These are phyloP conservation scores for Bolborhynchus lineola DNA, from an alignment of 2,113 vertebrate species.

Conservation along the genomic window DNA sequence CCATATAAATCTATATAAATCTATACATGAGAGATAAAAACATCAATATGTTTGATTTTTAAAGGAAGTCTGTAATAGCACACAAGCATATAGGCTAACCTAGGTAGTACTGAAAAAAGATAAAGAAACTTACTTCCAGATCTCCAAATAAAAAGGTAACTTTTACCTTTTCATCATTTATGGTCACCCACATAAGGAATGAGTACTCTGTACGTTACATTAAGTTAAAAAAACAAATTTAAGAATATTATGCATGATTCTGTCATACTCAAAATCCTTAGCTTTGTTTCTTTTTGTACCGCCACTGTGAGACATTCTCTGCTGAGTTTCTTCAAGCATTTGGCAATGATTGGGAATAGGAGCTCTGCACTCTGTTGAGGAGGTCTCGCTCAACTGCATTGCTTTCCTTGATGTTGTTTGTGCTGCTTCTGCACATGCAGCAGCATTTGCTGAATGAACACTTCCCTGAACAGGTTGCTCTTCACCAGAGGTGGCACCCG, in stretches of 20 bases:
- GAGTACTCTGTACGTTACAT: background rate
- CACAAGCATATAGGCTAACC: background rate
- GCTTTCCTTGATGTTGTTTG: background rate
- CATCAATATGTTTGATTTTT: background rate
- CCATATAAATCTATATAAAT: background rate
- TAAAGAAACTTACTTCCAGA: background rate
- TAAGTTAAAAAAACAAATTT: background rate
- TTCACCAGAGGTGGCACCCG: background rate
- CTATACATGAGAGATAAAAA: background rate
- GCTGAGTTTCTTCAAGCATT: background rate
- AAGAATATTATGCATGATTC: background rate
- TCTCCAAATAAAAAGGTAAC: background rate
- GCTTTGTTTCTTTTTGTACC: background rate
- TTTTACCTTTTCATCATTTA: background rate
- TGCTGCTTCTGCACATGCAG: background rate
- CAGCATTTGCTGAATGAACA: background rate
- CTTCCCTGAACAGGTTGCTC: background rate
- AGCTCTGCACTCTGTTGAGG: background rate
- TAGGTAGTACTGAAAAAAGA: background rate
- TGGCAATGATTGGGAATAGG: background rate
- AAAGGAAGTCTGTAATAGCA: background rate
- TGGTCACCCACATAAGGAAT: background rate
- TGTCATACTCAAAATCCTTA: conserved; percentile 9
- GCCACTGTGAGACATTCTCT: background rate
- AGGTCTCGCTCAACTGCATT: background rate